Conservation (phyloP, 2,888 invertebrate genomes). For the Oscheius onirici region DNA sequence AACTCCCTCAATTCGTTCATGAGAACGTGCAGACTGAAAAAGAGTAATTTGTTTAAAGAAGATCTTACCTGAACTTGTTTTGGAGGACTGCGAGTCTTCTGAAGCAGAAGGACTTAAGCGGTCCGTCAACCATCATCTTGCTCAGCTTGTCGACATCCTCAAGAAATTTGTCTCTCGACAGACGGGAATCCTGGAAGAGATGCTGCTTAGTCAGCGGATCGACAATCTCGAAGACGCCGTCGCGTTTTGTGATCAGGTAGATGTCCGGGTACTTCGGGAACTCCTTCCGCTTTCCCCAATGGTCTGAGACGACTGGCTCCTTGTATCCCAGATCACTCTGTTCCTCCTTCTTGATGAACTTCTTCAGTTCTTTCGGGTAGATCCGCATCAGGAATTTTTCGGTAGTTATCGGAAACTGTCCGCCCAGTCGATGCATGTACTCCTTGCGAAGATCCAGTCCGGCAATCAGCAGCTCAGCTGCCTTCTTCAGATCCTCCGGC, state of each 20-base stretch:
- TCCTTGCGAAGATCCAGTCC: slow-evolving; percentile 88
- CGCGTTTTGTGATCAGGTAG: slow-evolving; percentile 55
- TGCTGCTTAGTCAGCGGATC: slow-evolving; percentile 49
- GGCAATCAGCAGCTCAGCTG: slow-evolving; percentile 86
- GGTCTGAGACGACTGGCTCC: slow-evolving; percentile 68
- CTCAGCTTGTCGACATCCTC: slow-evolving; percentile 65
- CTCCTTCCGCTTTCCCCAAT: slow-evolving; percentile 65
- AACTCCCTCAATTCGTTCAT: slow-evolving; percentile 94
- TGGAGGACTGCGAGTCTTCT: slow-evolving; percentile 74
- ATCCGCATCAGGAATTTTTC: slow-evolving; percentile 64
- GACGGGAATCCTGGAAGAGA: slow-evolving; percentile 47
- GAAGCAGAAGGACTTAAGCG: slow-evolving; percentile 77
- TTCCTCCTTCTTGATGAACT: slow-evolving; percentile 66
- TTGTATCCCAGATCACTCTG: slow-evolving; percentile 55
- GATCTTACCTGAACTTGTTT: slow-evolving; percentile 78
- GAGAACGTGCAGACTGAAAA: slow-evolving; percentile 80
- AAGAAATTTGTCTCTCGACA: slow-evolving; percentile 64
- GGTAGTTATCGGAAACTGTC: slow-evolving; percentile 66
- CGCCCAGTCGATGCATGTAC: slow-evolving; percentile 81
- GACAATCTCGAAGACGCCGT: slow-evolving; percentile 62
- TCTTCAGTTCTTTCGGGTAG: slow-evolving; percentile 67
- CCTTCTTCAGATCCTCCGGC: slow-evolving; percentile 89
- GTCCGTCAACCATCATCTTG: slow-evolving; percentile 93
- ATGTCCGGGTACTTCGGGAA: slow-evolving; percentile 60
- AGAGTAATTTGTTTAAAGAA: slow-evolving; percentile 80